phyloP scores from a whole-genome alignment of 2,797 vertebrate genomes.

The Acanthiza pusilla region DNA sequence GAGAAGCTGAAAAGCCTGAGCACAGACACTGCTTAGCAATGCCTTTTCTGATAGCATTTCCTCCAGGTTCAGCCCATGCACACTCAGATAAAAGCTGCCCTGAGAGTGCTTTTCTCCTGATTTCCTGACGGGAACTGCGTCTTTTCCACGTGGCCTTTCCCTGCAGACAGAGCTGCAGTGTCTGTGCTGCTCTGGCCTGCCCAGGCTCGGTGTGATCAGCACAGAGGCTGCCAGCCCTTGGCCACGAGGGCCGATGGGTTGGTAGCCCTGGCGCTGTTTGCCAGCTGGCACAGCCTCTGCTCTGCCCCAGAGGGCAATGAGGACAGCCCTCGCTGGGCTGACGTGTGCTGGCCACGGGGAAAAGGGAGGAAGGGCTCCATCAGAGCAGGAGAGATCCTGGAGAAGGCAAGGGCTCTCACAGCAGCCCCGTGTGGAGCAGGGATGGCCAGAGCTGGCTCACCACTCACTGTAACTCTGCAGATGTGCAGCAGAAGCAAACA shows the following conservation, averaged over 20 bases:
- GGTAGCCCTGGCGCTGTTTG: background rate
- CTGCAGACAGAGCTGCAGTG: slow-evolving; percentile 15
- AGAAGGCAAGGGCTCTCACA: background rate
- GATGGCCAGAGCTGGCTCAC: background rate
- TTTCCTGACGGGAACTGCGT: slow-evolving; percentile 23
- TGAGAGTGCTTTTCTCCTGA: background rate
- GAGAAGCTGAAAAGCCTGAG: background rate
- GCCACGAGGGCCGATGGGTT: accelerated
- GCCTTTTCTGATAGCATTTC: background rate
- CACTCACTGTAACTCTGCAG: background rate
- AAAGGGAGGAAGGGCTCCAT: background rate
- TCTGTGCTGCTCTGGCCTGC: background rate
- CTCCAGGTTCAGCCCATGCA: background rate
- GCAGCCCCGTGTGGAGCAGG: background rate
- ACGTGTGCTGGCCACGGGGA: background rate
- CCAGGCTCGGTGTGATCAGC: background rate
- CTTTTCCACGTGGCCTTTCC: slow-evolving; percentile 38
- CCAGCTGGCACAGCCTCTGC: background rate
- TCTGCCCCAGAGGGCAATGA: background rate
- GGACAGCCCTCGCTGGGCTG: background rate
- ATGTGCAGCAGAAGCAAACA: background rate
- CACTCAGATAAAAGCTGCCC: background rate
- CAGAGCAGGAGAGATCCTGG: background rate
- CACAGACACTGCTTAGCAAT: background rate
- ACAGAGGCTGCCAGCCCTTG: background rate